A percentile compares a stretch with the other conserved stretches of the same genome.
phyloP scores from a whole-genome alignment of 2,888 invertebrate species.

The Stratiomys singularior region DNA sequence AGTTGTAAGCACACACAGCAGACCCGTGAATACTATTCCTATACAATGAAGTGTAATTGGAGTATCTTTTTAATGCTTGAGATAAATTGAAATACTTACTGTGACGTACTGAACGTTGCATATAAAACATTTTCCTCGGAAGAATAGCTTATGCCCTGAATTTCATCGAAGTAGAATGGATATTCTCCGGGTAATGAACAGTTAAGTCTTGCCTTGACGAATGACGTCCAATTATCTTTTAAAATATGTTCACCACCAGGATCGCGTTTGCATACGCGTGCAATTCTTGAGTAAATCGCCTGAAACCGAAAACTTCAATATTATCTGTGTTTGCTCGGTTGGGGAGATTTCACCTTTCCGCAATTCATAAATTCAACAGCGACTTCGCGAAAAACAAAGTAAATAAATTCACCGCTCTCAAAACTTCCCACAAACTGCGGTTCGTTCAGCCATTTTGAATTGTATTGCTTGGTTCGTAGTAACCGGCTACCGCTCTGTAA shows the following conservation, averaged over 20 bases:
- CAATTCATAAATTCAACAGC: conserved; percentile 94
- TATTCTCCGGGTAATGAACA: conserved; percentile 86
- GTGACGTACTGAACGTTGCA: conserved; percentile 85
- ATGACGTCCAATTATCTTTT: conserved; percentile 92
- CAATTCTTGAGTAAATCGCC: conserved; percentile 90
- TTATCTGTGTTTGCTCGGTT: neutral
- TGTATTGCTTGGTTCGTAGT: conserved; percentile 81
- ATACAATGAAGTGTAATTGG: too few relatives aligned
- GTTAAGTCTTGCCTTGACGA: conserved; percentile 84
- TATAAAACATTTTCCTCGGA: conserved; percentile 81
- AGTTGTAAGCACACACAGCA: conserved; percentile 90
- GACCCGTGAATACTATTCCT: conserved; percentile 90
- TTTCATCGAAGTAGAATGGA: conserved; percentile 89
- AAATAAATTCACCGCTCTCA: conserved; percentile 87
- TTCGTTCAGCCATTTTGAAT: conserved; percentile 89
- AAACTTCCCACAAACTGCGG: conserved; percentile 94
- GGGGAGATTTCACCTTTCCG: conserved; percentile 77
- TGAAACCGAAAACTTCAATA: too few relatives aligned
- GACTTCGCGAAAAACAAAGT: conserved; percentile 90
- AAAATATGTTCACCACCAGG: conserved; percentile 79
- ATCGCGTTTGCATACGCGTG: conserved; percentile 91
- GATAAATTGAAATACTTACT: conserved; percentile 66
- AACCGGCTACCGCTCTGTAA: conserved; percentile 65
- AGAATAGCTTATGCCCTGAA: conserved; percentile 85
- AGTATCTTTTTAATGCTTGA: too few relatives aligned